Conservation (phyloP, 2,888 invertebrate species). For the Mellilla xanthometata region DNA sequence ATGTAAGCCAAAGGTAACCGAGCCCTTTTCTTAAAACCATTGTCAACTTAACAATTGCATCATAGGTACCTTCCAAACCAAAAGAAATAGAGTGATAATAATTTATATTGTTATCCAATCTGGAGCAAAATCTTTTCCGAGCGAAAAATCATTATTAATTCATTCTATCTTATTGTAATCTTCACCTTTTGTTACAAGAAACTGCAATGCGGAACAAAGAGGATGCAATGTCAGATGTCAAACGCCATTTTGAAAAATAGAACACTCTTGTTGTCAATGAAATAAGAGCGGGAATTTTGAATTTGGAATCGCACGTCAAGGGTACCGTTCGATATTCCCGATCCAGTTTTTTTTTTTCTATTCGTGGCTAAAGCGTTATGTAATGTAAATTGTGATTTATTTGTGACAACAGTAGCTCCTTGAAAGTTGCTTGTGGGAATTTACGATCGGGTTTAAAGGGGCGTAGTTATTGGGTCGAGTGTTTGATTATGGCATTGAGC, state of each 20-base stretch:
- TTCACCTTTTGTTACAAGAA: constrained; percentile 57
- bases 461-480: constrained; percentile 45
- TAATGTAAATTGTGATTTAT: constrained; percentile 72
- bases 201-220: constrained; percentile 63
- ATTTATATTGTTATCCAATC: constrained; percentile 70
- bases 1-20: constrained; percentile 50
- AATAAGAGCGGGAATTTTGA: constrained; percentile 4
- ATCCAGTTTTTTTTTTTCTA: constrained; percentile 61
- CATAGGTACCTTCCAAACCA: constrained; percentile 40
- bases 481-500: constrained; percentile 55
- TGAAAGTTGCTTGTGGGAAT: constrained; percentile 69
- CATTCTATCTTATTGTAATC: constrained; percentile 41
- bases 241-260: too few species aligned
- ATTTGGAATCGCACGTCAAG: constrained; percentile 6
- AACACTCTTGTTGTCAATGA: constrained; percentile 6
- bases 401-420: constrained; percentile 71
- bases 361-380: constrained; percentile 25
- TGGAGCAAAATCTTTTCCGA: constrained; percentile 48
- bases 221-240: constrained; percentile 38
- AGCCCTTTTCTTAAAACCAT: constrained; percentile 56
- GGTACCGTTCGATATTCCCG: constrained; percentile 29
- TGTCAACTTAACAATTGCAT: constrained; percentile 59
- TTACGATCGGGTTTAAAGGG: constrained; percentile 69
- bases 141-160: constrained; percentile 18
- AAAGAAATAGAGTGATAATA: constrained; percentile 56